A percentile compares a stretch with the other conserved stretches of the same genome.
These are phyloP conservation scores for Conus ventricosus DNA, from an alignment of 1,140 invertebrate species.

Conservation along the genomic window DNA sequence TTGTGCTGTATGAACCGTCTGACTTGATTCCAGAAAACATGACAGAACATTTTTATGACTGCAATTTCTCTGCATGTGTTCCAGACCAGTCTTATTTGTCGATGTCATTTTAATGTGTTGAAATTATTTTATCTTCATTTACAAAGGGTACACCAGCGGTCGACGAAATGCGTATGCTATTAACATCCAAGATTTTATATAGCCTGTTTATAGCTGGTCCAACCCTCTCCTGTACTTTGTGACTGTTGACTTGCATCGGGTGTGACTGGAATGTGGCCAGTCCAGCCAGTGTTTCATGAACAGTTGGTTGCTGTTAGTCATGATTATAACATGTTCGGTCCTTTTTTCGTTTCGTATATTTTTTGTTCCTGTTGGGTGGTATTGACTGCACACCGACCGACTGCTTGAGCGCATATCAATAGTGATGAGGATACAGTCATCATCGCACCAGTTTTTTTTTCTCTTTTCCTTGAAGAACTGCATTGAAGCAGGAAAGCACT, in stretches of 20 bases:
- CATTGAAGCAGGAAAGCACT: background rate
- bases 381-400: background rate
- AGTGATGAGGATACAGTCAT: background rate
- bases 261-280: background rate
- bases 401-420: conserved; percentile 2
- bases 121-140: background rate
- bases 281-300: background rate
- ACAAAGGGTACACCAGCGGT: background rate
- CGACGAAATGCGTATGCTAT: background rate
- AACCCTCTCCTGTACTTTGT: background rate
- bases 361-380: background rate
- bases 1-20: background rate
- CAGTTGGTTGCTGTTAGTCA: background rate
- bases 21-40: background rate
- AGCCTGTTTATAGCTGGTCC: background rate
- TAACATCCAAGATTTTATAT: background rate
- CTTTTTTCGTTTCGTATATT: background rate
- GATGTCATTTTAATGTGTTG: background rate
- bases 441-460: background rate
- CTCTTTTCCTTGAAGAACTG: background rate
- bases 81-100: background rate
- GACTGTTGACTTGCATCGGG: background rate
- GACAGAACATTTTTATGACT: background rate
- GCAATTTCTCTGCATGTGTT: background rate
- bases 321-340: background rate